Base-by-base conservation (phyloP, 2,888 invertebrate genomes). In the Acrobasis repandana region DNA sequence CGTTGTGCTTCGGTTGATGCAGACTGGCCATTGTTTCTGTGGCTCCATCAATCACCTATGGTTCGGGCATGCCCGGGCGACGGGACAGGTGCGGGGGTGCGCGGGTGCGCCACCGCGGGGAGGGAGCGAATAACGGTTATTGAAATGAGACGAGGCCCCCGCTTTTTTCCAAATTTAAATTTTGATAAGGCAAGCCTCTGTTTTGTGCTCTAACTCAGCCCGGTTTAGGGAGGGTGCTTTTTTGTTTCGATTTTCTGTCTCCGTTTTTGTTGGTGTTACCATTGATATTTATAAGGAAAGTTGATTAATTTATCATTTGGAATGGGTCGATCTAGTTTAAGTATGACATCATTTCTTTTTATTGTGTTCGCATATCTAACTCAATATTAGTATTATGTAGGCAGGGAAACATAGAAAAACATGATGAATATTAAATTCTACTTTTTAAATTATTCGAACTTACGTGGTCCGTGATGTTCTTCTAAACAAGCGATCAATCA, bases 101-200 rank as follows among this genome's bases (percentile, higher is more conserved):
- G 72, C 64, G 71, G 72, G 68, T 68, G 68, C 75, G 16, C 52
- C 52, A 54, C 52, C 52, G 52, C 34, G 38, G 52, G 68, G 69
- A 77, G 80, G 81, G 79, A 76, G 83, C 84, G 28, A 28, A 84
- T 92, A 92, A 92, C 92, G 92, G 92, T 92, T 92, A 92, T 92
- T 92, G 92, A 92, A 92, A 92, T 91, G 91, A 91, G 90, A 83
- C 82, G 80, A 79, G 82, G 85, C 83, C 85, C 86, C 83, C 85
- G 89, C 88, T 90, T 90, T 91, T 91, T 91, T 86, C 86, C 85
- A 86, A 91, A 92, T 92, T 91, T 92, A 92, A 92, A 91, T 92
- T 91, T 91, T 92, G 91, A 91, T 92, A 92, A 91, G 91, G 91
- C 90, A 81, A 88, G 83, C 80, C 83, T 85, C 85, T 85, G 90